These are phyloP conservation scores for Lampropteryx suffumata DNA, from an alignment of 2,888 invertebrate genomes.

Conservation along the genomic window DNA sequence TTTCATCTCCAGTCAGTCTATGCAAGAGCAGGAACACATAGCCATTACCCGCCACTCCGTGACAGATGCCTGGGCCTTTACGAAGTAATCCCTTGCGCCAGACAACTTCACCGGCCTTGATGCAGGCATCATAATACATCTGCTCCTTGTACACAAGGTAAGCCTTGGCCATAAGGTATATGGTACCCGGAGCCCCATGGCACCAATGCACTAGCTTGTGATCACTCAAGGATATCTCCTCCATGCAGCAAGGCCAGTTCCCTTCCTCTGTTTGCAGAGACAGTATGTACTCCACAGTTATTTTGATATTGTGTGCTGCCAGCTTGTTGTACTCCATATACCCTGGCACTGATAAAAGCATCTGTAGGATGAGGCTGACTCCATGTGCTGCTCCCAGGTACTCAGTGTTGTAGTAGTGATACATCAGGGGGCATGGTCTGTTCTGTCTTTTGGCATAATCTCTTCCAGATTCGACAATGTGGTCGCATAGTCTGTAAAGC, in stretches of 20 bases:
- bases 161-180: conserved; percentile 92
- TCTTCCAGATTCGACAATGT: conserved; percentile 88
- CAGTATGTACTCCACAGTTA: conserved; percentile 86
- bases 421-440: conserved; percentile 89
- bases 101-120: conserved; percentile 88
- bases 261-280: conserved; percentile 87
- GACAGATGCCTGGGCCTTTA: conserved; percentile 95
- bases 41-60: conserved; percentile 92
- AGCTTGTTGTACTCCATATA: conserved; percentile 79
- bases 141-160: conserved; percentile 88
- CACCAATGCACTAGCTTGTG: conserved; percentile 95
- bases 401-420: conserved; percentile 88
- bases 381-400: conserved; percentile 88
- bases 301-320: conserved; percentile 83
- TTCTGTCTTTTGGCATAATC: conserved; percentile 84
- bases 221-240: conserved; percentile 83
- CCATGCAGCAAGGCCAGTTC: conserved; percentile 90
- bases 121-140: conserved; percentile 87
- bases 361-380: conserved; percentile 82
- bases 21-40: conserved; percentile 91
- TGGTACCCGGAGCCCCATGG: conserved; percentile 92
- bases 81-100: conserved; percentile 92
- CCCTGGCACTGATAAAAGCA: conserved; percentile 72
- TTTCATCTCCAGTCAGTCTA: conserved; percentile 87
- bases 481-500: conserved; percentile 85